phyloP scores from a whole-genome alignment of 2,797 vertebrate genomes.

The Siniperca obscura region DNA sequence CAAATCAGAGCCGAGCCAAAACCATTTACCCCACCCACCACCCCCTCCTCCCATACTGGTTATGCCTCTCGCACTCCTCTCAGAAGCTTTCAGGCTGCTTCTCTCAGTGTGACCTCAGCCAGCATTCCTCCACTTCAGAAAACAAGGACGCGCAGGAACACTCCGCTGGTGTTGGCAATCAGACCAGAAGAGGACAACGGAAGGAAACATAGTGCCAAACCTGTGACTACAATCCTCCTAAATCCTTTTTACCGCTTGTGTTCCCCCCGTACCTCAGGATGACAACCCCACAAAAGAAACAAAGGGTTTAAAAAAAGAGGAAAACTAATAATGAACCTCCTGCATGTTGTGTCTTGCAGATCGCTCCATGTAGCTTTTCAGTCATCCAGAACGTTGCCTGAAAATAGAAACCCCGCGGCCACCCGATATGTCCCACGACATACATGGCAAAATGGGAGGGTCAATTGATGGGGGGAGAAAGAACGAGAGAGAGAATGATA shows the following conservation, averaged over 20 bases:
- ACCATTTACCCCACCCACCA: slow-evolving; percentile 44
- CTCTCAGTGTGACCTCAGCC: slow-evolving; percentile 74
- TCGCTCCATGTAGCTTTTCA: slow-evolving; percentile 89
- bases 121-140: slow-evolving; percentile 77
- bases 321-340: slow-evolving; percentile 82
- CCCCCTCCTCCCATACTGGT: slow-evolving; percentile 43
- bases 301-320: slow-evolving; percentile 41
- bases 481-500: slow-evolving; percentile 53
- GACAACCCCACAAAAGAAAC: slow-evolving; percentile 26
- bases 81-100: slow-evolving; percentile 47
- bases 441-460: slow-evolving; percentile 89
- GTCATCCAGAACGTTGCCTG: slow-evolving; percentile 90
- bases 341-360: slow-evolving; percentile 85
- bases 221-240: slow-evolving; percentile 52
- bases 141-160: slow-evolving; percentile 75
- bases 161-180: slow-evolving; percentile 53
- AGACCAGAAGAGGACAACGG: slow-evolving; percentile 48
- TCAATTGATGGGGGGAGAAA: slow-evolving; percentile 48
- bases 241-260: slow-evolving; percentile 37
- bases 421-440: slow-evolving; percentile 90
- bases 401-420: slow-evolving; percentile 91
- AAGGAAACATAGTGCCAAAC: slow-evolving; percentile 34
- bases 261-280: slow-evolving; percentile 13
- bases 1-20: slow-evolving; percentile 59
- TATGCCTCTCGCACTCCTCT: slow-evolving; percentile 59